Percentiles rank a stretch among this genome's conserved stretches.
These are phyloP conservation scores for Corydoras sp. DNA, from an alignment of 2,113 vertebrate species.

Conservation along the genomic window DNA sequence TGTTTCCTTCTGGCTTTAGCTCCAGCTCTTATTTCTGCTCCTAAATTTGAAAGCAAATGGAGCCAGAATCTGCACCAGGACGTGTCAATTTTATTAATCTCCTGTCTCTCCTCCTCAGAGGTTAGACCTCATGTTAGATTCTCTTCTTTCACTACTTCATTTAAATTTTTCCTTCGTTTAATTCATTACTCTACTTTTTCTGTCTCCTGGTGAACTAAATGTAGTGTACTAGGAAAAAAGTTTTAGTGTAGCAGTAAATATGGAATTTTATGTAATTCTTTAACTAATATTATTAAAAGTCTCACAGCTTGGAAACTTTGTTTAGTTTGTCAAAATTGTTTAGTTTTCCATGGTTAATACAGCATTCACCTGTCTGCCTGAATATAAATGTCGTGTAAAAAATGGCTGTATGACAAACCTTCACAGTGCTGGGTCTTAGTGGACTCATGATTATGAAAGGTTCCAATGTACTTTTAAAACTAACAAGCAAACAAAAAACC, in stretches of 20 bases:
- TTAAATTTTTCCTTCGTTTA: conserved; percentile 16
- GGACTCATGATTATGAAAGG: neutral
- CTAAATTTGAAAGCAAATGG: conserved; percentile 15
- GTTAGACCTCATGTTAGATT: conserved; percentile 13
- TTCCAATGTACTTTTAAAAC: neutral
- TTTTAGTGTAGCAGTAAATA: neutral
- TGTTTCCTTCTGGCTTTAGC: conserved; percentile 7
- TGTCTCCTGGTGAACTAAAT: neutral
- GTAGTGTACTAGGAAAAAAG: neutral
- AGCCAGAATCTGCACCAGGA: conserved; percentile 11
- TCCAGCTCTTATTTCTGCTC: neutral
- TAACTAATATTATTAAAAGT: neutral
- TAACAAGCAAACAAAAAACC: too few relatives aligned
- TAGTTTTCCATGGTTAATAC: conserved; percentile 7
- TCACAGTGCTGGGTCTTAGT: too few relatives aligned
- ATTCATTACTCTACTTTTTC: conserved; percentile 13
- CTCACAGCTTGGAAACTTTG: too few relatives aligned
- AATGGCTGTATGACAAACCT: neutral
- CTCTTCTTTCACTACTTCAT: conserved; percentile 6
- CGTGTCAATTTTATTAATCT: conserved; percentile 21
- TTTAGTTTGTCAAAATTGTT: neutral
- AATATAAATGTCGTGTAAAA: neutral
- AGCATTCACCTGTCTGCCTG: neutral
- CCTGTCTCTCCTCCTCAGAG: neutral
- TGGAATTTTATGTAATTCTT: neutral